A percentile compares a stretch with the other conserved stretches of the same genome.
phyloP scores from a whole-genome alignment of 2,888 invertebrate genomes.

The Himalopsyche japonica region DNA sequence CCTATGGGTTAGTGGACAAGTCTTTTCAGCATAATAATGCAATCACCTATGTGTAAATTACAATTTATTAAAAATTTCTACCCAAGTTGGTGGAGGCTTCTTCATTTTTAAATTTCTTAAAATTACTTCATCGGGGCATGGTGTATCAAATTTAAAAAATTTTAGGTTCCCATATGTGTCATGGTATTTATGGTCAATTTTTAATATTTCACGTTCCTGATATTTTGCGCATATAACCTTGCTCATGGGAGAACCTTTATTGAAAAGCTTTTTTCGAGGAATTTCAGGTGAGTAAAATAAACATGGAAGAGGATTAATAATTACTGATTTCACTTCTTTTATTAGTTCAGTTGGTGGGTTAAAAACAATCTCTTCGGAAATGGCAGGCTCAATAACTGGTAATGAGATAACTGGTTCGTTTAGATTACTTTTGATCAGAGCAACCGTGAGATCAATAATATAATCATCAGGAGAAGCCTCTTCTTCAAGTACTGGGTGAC shows the following conservation, averaged over 20 bases:
- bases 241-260: neutral
- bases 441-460: neutral
- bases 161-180: neutral
- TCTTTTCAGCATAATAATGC: too few species aligned
- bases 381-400: neutral
- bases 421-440: neutral
- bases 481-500: too few species aligned
- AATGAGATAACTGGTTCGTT: neutral
- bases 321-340: neutral
- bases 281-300: neutral
- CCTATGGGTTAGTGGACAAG: too few species aligned
- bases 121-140: neutral
- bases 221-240: neutral
- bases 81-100: neutral
- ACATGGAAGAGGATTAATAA: neutral
- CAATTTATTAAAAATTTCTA: neutral
- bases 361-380: neutral
- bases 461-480: neutral
- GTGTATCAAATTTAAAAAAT: neutral
- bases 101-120: neutral
- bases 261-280: neutral
- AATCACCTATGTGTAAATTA: too few species aligned
- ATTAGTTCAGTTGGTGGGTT: neutral
- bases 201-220: neutral
- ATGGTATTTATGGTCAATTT: neutral